phyloP scores from a whole-genome alignment of 2,797 vertebrate genomes.

The Notoglanidium macrostoma region DNA sequence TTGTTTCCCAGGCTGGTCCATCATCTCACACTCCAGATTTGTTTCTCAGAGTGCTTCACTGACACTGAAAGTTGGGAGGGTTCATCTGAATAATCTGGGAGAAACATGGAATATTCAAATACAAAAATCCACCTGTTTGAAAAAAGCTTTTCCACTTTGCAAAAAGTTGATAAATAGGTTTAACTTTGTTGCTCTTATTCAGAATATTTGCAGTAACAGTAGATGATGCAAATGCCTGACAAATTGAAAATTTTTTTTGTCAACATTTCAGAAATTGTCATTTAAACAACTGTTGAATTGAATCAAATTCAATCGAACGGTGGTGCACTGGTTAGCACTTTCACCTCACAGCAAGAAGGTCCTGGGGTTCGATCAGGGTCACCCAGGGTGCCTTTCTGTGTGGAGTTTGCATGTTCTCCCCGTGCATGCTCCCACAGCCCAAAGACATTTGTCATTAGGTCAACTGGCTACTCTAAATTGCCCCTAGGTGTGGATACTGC shows the following conservation, averaged over 20 bases:
- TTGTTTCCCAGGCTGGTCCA: constrained; percentile 42
- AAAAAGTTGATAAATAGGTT: neutral
- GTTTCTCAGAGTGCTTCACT: constrained; percentile 3
- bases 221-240: neutral
- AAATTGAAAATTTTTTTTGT: neutral
- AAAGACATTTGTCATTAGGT: too few species aligned
- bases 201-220: neutral
- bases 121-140: neutral
- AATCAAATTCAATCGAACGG: too few species aligned
- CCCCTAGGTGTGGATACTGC: too few species aligned
- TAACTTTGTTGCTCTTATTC: neutral
- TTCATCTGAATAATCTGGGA: neutral
- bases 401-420: too few species aligned
- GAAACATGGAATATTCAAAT: neutral
- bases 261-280: neutral
- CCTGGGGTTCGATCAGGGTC: too few species aligned
- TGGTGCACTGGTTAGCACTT: too few species aligned
- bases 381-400: too few species aligned
- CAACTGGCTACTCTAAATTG: too few species aligned
- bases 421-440: too few species aligned
- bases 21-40: constrained; percentile 16
- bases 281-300: too few species aligned
- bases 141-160: neutral
- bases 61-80: neutral
- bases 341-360: too few species aligned